Percentiles rank a stretch among this genome's conserved stretches.
phyloP scores from a whole-genome alignment of 1,140 invertebrate genomes.

The Diprion similis region DNA sequence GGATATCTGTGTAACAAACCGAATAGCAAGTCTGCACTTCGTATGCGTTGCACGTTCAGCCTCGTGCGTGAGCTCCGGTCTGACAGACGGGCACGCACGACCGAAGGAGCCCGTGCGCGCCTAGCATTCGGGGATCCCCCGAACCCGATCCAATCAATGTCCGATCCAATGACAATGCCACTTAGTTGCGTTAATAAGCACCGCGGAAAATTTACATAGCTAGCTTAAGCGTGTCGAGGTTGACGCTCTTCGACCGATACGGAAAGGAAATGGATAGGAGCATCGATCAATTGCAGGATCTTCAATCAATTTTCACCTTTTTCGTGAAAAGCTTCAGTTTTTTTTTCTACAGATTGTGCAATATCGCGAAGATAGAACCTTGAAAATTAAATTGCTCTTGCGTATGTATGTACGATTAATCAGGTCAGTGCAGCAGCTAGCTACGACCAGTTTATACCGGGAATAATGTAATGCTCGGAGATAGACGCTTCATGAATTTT shows the following conservation, averaged over 20 bases:
- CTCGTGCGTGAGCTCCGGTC: constrained; percentile 2
- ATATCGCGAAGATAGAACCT: too few species aligned
- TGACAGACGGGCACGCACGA: constrained; percentile 1
- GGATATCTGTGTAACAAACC: constrained; percentile 7
- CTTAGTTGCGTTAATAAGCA: constrained; percentile 1
- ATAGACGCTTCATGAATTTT: too few species aligned
- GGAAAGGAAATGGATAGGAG: neutral
- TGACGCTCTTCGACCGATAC: neutral
- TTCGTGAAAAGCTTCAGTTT: too few species aligned
- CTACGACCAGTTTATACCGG: too few species aligned
- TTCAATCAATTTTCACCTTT: too few species aligned
- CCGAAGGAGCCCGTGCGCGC: neutral
- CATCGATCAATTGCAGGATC: neutral
- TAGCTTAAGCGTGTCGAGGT: neutral
- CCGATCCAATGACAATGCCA: constrained; percentile 2
- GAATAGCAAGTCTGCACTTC: constrained; percentile 5
- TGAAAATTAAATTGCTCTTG: too few species aligned
- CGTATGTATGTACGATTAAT: too few species aligned
- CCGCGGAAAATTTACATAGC: neutral
- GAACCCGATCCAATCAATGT: constrained; percentile 5
- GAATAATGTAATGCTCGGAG: too few species aligned
- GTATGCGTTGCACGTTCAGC: constrained; percentile 3
- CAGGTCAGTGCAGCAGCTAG: too few species aligned
- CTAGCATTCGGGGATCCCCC: neutral
- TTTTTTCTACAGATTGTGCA: too few species aligned